These are phyloP conservation scores for Parapsyche elsis DNA, from an alignment of 1,140 invertebrate species.

Conservation along the genomic window DNA sequence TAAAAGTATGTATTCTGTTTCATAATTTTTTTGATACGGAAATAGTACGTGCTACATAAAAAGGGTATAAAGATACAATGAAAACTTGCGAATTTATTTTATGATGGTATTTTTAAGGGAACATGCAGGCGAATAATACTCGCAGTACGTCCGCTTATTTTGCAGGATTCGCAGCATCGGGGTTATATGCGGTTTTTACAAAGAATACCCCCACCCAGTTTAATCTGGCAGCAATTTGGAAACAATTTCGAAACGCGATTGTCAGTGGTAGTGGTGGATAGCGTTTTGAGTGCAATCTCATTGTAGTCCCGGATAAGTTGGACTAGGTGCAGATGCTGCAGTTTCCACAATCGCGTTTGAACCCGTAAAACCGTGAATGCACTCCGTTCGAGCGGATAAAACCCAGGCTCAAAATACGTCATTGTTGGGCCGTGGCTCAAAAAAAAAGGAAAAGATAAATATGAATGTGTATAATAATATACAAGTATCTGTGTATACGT, in stretches of 20 bases:
- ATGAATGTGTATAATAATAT: no score
- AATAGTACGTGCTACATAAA: no score
- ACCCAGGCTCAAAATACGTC: not conserved
- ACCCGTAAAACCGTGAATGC: conserved; percentile 11
- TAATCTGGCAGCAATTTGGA: conserved; percentile 12
- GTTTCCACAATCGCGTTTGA: conserved; percentile 24
- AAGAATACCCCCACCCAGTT: not conserved
- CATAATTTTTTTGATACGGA: no score
- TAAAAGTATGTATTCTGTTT: no score
- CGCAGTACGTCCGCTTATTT: not conserved
- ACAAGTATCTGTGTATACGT: not conserved
- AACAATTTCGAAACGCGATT: conserved; percentile 28
- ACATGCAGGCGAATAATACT: no score
- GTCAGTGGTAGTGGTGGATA: not conserved
- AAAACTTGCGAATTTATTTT: no score
- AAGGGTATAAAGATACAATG: no score
- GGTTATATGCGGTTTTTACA: not conserved
- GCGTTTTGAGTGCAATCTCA: not conserved
- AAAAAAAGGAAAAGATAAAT: not conserved
- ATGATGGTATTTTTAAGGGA: no score
- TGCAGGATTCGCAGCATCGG: not conserved
- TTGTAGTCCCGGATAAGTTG: not conserved
- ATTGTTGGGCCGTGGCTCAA: not conserved
- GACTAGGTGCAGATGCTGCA: conserved; percentile 17
- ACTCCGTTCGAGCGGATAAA: conserved; percentile 7